Percentiles rank a stretch among this genome's conserved stretches.
phyloP scores from a whole-genome alignment of 2,888 invertebrate genomes.

The Diogma glabrata region DNA sequence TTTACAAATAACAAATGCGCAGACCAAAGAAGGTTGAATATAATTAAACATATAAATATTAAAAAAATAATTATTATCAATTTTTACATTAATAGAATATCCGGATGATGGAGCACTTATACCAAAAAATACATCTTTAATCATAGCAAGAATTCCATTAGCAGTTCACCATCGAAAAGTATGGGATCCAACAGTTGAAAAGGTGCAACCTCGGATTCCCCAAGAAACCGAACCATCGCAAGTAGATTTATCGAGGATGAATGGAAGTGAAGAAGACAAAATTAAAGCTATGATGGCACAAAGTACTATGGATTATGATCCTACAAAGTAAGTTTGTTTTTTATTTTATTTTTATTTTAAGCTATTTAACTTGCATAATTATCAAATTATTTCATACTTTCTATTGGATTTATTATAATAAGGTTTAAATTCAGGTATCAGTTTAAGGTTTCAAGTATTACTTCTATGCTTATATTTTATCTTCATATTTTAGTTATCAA shows the following conservation, averaged over 20 bases:
- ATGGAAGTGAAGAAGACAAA: conserved; percentile 94
- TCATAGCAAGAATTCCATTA: conserved; percentile 86
- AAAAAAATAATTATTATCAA: background rate
- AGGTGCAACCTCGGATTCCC: conserved; percentile 31
- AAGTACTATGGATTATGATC: conserved; percentile 93
- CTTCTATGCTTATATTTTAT: background rate
- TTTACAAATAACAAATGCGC: conserved; percentile 91
- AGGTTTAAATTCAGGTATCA: conserved; percentile 10
- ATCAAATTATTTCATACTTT: too few species aligned
- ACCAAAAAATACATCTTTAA: conserved; percentile 93
- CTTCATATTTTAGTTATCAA: conserved; percentile 62
- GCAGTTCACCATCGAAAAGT: conserved; percentile 65
- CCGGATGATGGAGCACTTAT: conserved; percentile 81
- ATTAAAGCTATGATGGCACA: conserved; percentile 96
- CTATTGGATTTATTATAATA: conserved; percentile 15
- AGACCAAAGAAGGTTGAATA: conserved; percentile 81
- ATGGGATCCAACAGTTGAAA: conserved; percentile 47
- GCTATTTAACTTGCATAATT: too few species aligned
- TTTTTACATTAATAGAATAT: conserved; percentile 57
- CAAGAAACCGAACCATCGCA: conserved; percentile 43
- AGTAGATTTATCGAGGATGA: conserved; percentile 76
- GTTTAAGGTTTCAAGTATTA: conserved; percentile 10
- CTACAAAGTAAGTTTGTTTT: conserved; percentile 71
- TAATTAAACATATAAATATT: background rate
- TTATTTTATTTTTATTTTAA: background rate